phyloP scores from a whole-genome alignment of 92 coral and sea anemone species.

The Phenganax subtilis region DNA sequence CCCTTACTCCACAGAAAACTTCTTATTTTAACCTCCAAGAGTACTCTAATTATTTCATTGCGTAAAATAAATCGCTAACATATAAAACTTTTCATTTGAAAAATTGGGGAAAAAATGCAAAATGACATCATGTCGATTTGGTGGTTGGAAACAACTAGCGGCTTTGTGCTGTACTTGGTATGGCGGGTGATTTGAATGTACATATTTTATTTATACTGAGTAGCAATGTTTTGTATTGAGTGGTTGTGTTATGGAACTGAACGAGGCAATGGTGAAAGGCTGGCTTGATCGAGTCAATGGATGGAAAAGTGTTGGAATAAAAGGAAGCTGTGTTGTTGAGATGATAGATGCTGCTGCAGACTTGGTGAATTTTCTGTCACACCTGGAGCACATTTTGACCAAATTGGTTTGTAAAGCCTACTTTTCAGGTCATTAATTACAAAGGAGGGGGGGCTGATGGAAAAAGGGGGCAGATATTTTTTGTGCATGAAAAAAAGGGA shows the following conservation, averaged over 20 bases:
- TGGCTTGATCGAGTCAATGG: constrained; percentile 57
- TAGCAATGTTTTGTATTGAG: background rate
- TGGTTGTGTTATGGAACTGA: constrained; percentile 42
- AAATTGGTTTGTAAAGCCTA: constrained; percentile 45
- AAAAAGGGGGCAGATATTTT: background rate
- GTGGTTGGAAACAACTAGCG: no score
- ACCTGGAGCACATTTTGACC: constrained; percentile 47
- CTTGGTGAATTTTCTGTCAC: constrained; percentile 41
- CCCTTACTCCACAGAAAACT: no score
- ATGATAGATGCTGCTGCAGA: constrained; percentile 40
- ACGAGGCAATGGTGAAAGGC: constrained; percentile 58
- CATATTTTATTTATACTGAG: background rate
- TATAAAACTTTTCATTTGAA: no score
- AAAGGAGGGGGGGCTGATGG: background rate
- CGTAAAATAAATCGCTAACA: no score
- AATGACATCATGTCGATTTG: no score
- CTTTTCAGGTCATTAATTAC: background rate
- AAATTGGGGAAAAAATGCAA: no score
- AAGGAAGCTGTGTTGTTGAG: constrained; percentile 24
- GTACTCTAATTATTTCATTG: no score
- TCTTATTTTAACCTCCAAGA: no score
- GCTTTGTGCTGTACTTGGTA: no score
- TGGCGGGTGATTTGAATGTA: background rate
- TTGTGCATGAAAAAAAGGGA: background rate
- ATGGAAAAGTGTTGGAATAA: constrained; percentile 44